A percentile compares a stretch with the other conserved stretches of the same genome.
These are phyloP conservation scores for Thermophis baileyi DNA, from an alignment of 2,113 vertebrate species.

Conservation along the genomic window DNA sequence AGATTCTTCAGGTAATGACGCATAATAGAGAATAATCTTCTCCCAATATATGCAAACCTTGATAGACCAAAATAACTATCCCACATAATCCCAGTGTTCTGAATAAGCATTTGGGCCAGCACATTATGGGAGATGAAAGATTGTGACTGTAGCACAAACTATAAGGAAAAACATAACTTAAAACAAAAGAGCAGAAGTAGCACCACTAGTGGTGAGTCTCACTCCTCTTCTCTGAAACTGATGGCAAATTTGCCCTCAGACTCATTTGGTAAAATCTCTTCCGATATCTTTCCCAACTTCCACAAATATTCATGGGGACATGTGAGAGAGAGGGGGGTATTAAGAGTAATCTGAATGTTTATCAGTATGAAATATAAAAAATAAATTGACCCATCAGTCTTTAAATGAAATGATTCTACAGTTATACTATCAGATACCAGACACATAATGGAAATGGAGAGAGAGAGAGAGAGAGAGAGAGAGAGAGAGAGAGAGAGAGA, in stretches of 20 bases:
- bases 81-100: neutral
- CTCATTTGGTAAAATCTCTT: too few species aligned
- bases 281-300: too few species aligned
- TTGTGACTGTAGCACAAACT: neutral
- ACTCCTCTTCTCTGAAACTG: too few species aligned
- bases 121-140: neutral
- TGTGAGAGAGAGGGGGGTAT: too few species aligned
- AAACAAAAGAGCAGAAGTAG: too few species aligned
- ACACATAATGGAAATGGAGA: neutral
- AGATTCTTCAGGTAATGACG: neutral
- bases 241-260: too few species aligned
- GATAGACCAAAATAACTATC: neutral
- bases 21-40: neutral
- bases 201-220: too few species aligned
- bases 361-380: neutral
- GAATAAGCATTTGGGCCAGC: neutral
- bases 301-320: too few species aligned
- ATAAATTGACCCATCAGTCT: constrained; percentile 4
- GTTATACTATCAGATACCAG: neutral
- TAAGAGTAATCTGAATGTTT: neutral
- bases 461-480: neutral
- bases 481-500: too few species aligned
- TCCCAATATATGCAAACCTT: neutral
- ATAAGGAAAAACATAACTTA: too few species aligned
- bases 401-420: constrained; percentile 26